Evolutionary conservation across 1,140 invertebrate genomes (phyloP).

Genomic region (Zelostemma sp.): DNA sequence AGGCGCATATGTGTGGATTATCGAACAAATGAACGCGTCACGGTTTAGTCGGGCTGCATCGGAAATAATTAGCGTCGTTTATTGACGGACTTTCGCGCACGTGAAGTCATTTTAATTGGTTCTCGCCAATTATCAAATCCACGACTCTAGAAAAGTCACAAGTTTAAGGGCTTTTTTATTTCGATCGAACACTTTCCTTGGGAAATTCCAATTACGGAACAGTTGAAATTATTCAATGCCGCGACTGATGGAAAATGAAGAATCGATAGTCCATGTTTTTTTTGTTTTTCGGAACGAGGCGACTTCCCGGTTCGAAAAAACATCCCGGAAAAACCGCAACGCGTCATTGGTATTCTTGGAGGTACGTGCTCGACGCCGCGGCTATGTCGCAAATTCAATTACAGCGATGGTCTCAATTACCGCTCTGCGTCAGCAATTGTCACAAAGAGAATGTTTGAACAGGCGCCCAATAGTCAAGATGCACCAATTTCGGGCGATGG

Average conservation of each 20-base stretch:
- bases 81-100: slow-evolving; percentile 34
- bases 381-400: slow-evolving; percentile 56
- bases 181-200: slow-evolving; percentile 4
- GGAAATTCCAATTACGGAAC: not conserved
- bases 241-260: too few species aligned
- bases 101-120: slow-evolving; percentile 43
- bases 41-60: slow-evolving; percentile 28
- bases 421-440: slow-evolving; percentile 58
- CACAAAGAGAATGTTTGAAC: slow-evolving; percentile 46
- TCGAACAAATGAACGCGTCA: slow-evolving; percentile 33
- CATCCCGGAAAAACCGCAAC: slow-evolving; percentile 15
- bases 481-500: slow-evolving; percentile 1
- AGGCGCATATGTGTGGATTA: slow-evolving; percentile 25
- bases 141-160: not conserved
- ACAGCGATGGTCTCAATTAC: slow-evolving; percentile 59
- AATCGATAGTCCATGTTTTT: too few species aligned
- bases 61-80: slow-evolving; percentile 43
- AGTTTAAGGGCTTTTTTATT: too few species aligned
- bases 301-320: slow-evolving; percentile 16
- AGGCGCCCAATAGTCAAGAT: slow-evolving; percentile 19
- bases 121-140: slow-evolving; percentile 34
- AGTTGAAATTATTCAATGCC: too few species aligned
- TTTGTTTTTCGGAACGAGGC: not conserved
- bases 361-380: slow-evolving; percentile 50
- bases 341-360: slow-evolving; percentile 55